Base-by-base conservation (phyloP, 92 coral and sea anemone genomes). In the Parazoanthus atlanticus region DNA sequence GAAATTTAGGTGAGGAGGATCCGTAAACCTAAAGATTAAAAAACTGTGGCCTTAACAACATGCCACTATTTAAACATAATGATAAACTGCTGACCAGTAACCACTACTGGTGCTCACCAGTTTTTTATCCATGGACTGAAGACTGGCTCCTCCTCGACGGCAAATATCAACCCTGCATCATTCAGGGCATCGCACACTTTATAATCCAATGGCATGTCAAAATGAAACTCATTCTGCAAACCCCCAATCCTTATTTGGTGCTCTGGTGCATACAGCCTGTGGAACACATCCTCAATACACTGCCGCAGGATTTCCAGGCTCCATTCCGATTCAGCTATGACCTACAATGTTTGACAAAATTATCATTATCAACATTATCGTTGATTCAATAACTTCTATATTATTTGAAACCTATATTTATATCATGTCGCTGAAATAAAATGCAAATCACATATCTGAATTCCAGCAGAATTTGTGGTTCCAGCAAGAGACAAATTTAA, bases 151-250 rank as follows among this genome's bases (percentile, higher is more conserved):
- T 90, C 88, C 82, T 93, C 98, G 0, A 89, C 43, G 28, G 90
- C 93, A 80, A 95, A 95, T 30, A 95, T 78, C 21, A 95, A 82
- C 61, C 98, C 98, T 38, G 96, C 78, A 47, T 96, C 98, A 76
- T 90, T 84, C 33, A 96, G 73, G 17, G 93, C 86, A 70, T 96
- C 98, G 0, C 91, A 92, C 41, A 91, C 97, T 86, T 85, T 85
- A 88, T 96, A 96, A 88, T 88, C 91, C 56, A 88, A 81, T 7
- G 94, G 95, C 49, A 96, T 79, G 80, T 96, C 98, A 88, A 94
- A 96, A 82, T 94, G 97, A 82, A 91, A 92, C 93, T 94, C 97
- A 89, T 96, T 94, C 81, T 96, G 97, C 34, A 96, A 78, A 26
- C 81, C 79, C 6, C 89, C 88, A 84, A 94, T 87, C 66, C 64